Base-by-base conservation (phyloP, 2,888 invertebrate genomes). In the Eupithecia subfuscata region DNA sequence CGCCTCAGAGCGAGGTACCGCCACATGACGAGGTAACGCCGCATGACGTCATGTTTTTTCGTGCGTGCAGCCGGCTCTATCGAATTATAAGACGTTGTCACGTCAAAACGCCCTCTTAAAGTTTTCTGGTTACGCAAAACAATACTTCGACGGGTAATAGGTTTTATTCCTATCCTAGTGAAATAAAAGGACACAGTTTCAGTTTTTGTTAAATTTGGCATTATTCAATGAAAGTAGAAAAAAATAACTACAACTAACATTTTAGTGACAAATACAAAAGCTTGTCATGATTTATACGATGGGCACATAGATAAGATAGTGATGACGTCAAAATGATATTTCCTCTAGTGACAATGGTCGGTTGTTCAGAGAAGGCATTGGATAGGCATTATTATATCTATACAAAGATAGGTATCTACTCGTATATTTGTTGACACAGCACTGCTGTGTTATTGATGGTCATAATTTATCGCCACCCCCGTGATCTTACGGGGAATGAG, bases 391-490 rank as follows among this genome's bases (percentile, higher is more conserved):
- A 25, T 63, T 64, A 64, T 64, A 34, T 64, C 65, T 75, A 22
- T 64, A 69, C 22, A 48, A 25, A 25, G 34, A 70, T 73, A 43
- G 5, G 25, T 40, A 60, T 65, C 37, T 4, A 34, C n/a, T 67
- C 34, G n/a, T 70, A 22, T 70, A 65, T 74, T 88, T 92, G 92
- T 93, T 93, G 92, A 93, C 92, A 91, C 90, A 90, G 85, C 88
- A 83, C 83, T 87, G 84, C 88, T 86, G 84, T 91, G 91, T 93
- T 92, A 93, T 93, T 92, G 92, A 93, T 93, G 91, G 87, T 85
- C 85, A 90, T 92, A 93, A 93, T 94, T 93, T 94, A 93, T 93
- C 85, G 91, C 86, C 86, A 86, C 84, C 87, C 86, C 87, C 87
- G 84, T 89, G 87, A 88, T 90, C 90, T 90, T 89, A 90, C 90